A percentile compares a stretch with the other conserved stretches of the same genome.
Conservation (phyloP, 2,888 invertebrate species). For the Stramonita haemastoma region DNA sequence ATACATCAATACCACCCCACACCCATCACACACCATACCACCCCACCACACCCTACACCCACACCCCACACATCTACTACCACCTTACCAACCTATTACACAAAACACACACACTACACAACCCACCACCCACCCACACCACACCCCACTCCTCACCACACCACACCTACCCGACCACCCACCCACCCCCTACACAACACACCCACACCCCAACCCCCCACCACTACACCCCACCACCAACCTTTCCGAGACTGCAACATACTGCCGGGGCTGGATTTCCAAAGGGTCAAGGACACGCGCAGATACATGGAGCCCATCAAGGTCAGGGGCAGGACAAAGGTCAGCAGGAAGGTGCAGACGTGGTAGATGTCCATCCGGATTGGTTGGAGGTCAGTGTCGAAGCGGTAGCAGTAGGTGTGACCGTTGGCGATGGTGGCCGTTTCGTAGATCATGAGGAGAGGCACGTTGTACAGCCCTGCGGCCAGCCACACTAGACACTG, state of each 20-base stretch:
- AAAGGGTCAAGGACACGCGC: conserved; percentile 89
- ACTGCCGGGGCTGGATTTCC: conserved; percentile 80
- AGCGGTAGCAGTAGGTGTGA: conserved; percentile 43
- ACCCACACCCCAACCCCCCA: neutral
- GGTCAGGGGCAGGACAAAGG: conserved; percentile 88
- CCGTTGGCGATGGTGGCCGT: conserved; percentile 82
- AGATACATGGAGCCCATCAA: conserved; percentile 84
- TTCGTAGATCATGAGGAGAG: conserved; percentile 90
- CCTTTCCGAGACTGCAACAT: conserved; percentile 9
- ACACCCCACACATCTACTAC: too few species aligned
- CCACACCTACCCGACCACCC: neutral
- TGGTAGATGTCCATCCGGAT: conserved; percentile 81
- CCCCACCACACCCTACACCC: too few species aligned
- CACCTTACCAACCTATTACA: too few species aligned
- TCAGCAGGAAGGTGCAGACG: conserved; percentile 88
- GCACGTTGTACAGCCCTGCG: conserved; percentile 89
- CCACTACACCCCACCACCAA: neutral
- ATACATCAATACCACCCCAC: too few species aligned
- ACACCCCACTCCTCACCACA: too few species aligned
- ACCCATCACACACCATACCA: too few species aligned
- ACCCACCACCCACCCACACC: too few species aligned
- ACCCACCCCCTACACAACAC: neutral
- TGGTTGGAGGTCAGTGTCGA: conserved; percentile 22
- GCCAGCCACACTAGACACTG: conserved; percentile 89
- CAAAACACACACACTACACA: too few species aligned